Evolutionary conservation across 2,113 vertebrate genomes (phyloP).

Genomic region (Tenebrosternarchus preto): DNA sequence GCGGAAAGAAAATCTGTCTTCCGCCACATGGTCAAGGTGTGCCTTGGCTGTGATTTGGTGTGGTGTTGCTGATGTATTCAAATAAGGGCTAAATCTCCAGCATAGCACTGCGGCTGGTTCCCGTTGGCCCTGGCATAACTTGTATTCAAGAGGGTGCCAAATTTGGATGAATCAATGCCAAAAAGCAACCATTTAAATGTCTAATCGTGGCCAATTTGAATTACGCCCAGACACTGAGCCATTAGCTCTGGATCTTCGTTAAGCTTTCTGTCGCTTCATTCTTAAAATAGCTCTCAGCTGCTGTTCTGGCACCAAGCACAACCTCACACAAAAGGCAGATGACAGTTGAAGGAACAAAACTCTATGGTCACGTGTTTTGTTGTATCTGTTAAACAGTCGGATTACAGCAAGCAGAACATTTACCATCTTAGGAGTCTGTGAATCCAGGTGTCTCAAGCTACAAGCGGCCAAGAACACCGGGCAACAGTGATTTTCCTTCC

Average conservation of each 20-base stretch:
- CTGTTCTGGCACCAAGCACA: no score
- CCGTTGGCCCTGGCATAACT: slow-evolving; percentile 34
- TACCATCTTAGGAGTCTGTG: no score
- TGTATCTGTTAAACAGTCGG: no score
- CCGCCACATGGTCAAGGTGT: background rate
- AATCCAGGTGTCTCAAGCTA: no score
- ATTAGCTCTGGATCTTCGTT: background rate
- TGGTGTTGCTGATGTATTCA: slow-evolving; percentile 46
- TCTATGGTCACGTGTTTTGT: no score
- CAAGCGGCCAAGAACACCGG: no score
- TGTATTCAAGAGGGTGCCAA: slow-evolving; percentile 20
- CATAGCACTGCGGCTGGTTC: slow-evolving; percentile 1
- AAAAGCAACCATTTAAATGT: slow-evolving; percentile 24
- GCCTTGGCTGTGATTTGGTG: background rate
- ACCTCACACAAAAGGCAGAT: no score
- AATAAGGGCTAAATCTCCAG: slow-evolving; percentile 27
- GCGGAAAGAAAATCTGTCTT: background rate
- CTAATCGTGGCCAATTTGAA: slow-evolving; percentile 18
- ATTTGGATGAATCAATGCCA: background rate
- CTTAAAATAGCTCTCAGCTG: background rate
- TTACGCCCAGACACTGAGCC: background rate
- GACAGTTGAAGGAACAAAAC: no score
- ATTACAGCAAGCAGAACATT: no score
- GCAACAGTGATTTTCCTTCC: no score
- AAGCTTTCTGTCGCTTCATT: background rate